These are phyloP conservation scores for Dicerorhinus sumatrensis DNA, from an alignment of 2,113 vertebrate species.

Conservation along the genomic window DNA sequence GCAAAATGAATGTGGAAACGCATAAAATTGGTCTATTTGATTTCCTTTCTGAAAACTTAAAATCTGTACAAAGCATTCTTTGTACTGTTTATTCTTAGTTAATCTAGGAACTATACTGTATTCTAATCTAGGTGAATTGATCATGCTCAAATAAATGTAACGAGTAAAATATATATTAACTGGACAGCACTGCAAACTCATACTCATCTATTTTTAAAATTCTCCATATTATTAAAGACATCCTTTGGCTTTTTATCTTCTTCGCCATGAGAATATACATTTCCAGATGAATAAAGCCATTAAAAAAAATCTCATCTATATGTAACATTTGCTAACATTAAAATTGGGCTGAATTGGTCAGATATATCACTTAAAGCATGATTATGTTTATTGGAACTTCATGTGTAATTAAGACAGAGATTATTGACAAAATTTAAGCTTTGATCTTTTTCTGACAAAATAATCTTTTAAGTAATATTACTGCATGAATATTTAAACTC, in stretches of 20 bases:
- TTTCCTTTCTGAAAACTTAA: neutral
- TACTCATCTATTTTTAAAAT: neutral
- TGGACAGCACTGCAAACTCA: neutral
- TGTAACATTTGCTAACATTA: neutral
- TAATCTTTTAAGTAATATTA: constrained; percentile 47
- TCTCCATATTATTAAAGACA: neutral
- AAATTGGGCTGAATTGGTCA: neutral
- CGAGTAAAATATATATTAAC: neutral
- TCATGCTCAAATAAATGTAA: neutral
- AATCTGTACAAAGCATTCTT: neutral
- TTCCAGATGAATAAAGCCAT: neutral
- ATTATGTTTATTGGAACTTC: neutral
- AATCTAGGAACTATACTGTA: neutral
- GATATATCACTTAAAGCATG: neutral
- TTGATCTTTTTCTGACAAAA: constrained; percentile 48
- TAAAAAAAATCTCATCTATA: neutral
- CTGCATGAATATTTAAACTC: neutral
- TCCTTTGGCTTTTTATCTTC: neutral
- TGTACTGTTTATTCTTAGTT: neutral
- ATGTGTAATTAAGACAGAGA: constrained; percentile 16
- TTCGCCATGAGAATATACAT: neutral
- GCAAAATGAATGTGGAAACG: neutral
- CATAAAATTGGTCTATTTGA: neutral
- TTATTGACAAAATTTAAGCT: constrained; percentile 49
- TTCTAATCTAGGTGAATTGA: neutral